Percentiles rank a stretch among this genome's conserved stretches.
These are phyloP conservation scores for Aplysia californica DNA, from an alignment of 1,140 invertebrate genomes.

Conservation along the genomic window DNA sequence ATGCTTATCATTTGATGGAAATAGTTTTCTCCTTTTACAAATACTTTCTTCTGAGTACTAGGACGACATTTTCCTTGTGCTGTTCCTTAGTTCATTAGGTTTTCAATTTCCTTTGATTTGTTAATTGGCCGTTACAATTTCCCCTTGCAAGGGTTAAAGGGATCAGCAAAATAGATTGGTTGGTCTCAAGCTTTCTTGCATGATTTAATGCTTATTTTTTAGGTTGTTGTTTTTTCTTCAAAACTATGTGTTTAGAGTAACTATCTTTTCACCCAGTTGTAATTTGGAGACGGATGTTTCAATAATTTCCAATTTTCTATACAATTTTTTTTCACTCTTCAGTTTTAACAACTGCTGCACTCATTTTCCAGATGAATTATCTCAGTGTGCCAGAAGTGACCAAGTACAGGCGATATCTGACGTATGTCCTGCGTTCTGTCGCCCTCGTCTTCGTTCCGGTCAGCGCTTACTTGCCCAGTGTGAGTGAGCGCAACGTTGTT, in stretches of 20 bases:
- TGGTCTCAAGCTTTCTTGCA: not conserved
- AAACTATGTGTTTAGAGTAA: too few relatives aligned
- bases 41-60: too few relatives aligned
- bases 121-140: not conserved
- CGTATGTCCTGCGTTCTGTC: not conserved
- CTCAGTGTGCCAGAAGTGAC: constrained; percentile 8
- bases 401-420: constrained; percentile 1
- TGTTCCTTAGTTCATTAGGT: not conserved
- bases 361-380: not conserved
- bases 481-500: too few relatives aligned
- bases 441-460: constrained; percentile 6
- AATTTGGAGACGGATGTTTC: too few relatives aligned
- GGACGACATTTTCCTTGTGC: not conserved
- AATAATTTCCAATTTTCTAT: too few relatives aligned
- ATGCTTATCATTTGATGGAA: not conserved
- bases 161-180: too few relatives aligned
- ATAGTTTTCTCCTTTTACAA: not conserved
- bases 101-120: not conserved
- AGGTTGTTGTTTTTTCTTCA: too few relatives aligned
- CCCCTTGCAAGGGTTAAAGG: too few relatives aligned
- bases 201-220: not conserved
- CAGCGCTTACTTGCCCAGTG: constrained; percentile 1
- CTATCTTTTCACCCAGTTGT: too few relatives aligned
- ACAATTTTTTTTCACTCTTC: too few relatives aligned
- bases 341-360: too few relatives aligned